Base-by-base conservation (phyloP, 2,113 vertebrate genomes). In the Motacilla tschutschensis region DNA sequence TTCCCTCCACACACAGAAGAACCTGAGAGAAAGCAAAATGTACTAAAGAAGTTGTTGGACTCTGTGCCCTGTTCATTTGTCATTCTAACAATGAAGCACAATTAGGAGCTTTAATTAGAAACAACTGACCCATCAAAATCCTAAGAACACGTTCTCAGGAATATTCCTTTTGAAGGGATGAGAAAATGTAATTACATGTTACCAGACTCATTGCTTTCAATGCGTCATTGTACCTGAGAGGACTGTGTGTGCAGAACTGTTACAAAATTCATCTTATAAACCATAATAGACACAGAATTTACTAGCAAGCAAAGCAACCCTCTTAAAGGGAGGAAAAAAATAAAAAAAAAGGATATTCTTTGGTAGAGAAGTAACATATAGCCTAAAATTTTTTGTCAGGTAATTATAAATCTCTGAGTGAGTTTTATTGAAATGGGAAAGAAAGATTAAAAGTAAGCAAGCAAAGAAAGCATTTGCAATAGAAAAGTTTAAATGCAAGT, bases 71-170 rank as follows among this genome's bases (percentile, higher is more conserved):
- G 40, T 80, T 92, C 38, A 82, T 91, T 91, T 88, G 48, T 92
- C 63, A 88, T 67, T 85, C 16, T 84, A 82, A 92, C 38, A 88
- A 91, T 66, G 70, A 91, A 91, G 94, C n/a, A 0, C 25, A 92
- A 84, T 92, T 87, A 87, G 74, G 41, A 85, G 28, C 12, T 69
- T 79, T 62, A 83, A 82, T 92, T 86, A 87, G 67, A 94, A 95
- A 76, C 38, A 90, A 89, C 20, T 91, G 83, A 95, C 53, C 51
- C 79, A 74, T 92, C 33, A 72, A 86, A 95, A 91, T 88, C 63
- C 79, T 81, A 67, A 77, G 12, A 76, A 14, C 6, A 14, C 69
- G 25, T 77, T 85, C 73, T 83, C 25, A 86, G 93, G 38, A 72
- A 87, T 29, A 67, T 62, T 48, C 24, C 14, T 83, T 80, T 63